These are phyloP conservation scores for Parnassius orleans DNA, from an alignment of 2,888 invertebrate genomes.

Conservation along the genomic window DNA sequence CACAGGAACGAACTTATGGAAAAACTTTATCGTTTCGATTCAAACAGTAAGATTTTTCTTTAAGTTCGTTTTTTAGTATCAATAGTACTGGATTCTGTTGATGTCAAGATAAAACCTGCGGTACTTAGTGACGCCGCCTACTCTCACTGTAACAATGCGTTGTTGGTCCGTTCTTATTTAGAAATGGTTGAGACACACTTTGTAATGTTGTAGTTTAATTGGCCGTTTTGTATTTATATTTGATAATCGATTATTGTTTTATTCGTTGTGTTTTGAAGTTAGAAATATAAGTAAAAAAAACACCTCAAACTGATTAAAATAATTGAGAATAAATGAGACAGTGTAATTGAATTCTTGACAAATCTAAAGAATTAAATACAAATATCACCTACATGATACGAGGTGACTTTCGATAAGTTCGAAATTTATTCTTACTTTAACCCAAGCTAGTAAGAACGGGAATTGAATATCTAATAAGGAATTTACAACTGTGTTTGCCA, in stretches of 20 bases:
- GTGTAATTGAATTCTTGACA: too few relatives aligned
- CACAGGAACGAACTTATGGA: conserved; percentile 32
- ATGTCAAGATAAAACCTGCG: conserved; percentile 39
- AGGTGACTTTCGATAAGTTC: neutral
- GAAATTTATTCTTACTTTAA: neutral
- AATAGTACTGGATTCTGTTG: conserved; percentile 76
- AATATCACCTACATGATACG: neutral
- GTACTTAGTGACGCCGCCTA: conserved; percentile 40
- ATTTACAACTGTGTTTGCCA: neutral
- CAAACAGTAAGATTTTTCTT: conserved; percentile 37
- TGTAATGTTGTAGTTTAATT: conserved; percentile 59
- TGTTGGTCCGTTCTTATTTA: conserved; percentile 56
- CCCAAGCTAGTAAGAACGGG: neutral
- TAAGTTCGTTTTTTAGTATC: conserved; percentile 57
- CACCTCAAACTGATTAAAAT: neutral
- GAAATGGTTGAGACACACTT: conserved; percentile 61
- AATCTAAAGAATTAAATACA: neutral
- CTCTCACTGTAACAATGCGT: conserved; percentile 51
- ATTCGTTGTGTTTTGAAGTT: conserved; percentile 56
- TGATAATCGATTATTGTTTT: conserved; percentile 56
- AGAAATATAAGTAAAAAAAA: neutral
- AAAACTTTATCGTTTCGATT: conserved; percentile 31
- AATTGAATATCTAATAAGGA: neutral
- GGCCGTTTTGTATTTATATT: conserved; percentile 51
- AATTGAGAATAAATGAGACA: neutral